phyloP scores from a whole-genome alignment of 2,888 invertebrate species.

The Lithophane ornitopus region DNA sequence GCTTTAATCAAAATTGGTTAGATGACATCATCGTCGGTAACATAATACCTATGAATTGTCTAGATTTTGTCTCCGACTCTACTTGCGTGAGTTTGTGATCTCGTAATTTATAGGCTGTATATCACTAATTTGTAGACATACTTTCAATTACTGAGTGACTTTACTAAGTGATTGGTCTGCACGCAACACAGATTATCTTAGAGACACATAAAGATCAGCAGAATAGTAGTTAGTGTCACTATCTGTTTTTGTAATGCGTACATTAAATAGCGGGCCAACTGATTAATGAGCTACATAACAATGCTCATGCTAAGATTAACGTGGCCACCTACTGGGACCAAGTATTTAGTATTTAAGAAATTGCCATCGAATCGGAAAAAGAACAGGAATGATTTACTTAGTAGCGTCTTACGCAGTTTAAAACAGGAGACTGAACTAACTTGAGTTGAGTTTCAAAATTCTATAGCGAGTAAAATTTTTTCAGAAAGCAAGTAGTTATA shows the following conservation, averaged over 20 bases:
- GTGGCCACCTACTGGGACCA: not conserved
- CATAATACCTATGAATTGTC: not conserved
- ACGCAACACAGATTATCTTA: conserved; percentile 39
- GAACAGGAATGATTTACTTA: not conserved
- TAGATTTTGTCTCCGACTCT: not conserved
- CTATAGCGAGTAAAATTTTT: not conserved
- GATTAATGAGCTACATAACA: conserved; percentile 12
- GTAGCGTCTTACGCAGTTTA: too few relatives aligned
- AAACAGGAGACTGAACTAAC: not conserved
- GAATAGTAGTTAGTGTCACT: conserved; percentile 27
- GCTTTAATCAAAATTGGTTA: not conserved
- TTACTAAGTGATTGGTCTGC: conserved; percentile 28
- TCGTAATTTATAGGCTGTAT: conserved; percentile 2
- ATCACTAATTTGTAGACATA: conserved; percentile 8
- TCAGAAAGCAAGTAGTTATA: not conserved
- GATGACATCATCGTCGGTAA: not conserved
- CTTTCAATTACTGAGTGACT: conserved; percentile 28
- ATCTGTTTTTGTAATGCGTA: conserved; percentile 18
- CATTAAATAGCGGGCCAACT: conserved; percentile 8
- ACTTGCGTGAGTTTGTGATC: conserved; percentile 22
- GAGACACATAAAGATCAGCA: conserved; percentile 14
- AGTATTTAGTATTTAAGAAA: conserved; percentile 16
- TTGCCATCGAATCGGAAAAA: not conserved
- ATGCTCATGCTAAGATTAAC: not conserved
- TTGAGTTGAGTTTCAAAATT: not conserved